These are phyloP conservation scores for Athripsodes cinereus DNA, from an alignment of 2,888 invertebrate genomes.

Conservation along the genomic window DNA sequence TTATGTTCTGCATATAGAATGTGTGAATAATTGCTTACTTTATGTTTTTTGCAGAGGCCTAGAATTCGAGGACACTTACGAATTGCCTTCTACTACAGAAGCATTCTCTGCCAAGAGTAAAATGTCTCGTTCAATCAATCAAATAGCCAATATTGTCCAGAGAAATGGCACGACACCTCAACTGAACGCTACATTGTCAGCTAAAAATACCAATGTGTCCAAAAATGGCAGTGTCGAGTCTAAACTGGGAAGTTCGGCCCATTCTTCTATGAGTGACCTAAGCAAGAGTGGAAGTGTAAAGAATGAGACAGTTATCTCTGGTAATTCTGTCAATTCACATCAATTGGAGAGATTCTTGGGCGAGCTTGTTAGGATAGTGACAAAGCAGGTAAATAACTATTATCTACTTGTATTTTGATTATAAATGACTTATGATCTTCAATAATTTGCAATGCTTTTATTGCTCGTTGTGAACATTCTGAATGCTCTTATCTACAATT, in stretches of 20 bases:
- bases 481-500: too few species aligned
- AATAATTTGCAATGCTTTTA: too few species aligned
- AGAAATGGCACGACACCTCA: conserved; percentile 9
- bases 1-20: too few species aligned
- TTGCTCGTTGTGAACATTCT: too few species aligned
- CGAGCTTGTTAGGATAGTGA: conserved; percentile 47
- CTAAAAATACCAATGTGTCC: conserved; percentile 13
- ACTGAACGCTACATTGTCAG: not conserved
- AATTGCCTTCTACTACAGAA: conserved; percentile 29
- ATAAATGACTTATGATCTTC: too few species aligned
- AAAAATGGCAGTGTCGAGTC: conserved; percentile 28
- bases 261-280: conserved; percentile 41
- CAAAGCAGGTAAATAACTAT: conserved; percentile 39
- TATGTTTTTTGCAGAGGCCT: conserved; percentile 37
- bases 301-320: conserved; percentile 19
- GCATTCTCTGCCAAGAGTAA: conserved; percentile 24
- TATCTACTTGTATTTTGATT: too few species aligned
- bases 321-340: conserved; percentile 34
- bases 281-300: conserved; percentile 33
- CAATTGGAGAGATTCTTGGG: conserved; percentile 50
- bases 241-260: conserved; percentile 38
- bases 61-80: conserved; percentile 52
- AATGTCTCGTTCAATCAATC: conserved; percentile 26
- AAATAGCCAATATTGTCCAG: conserved; percentile 25
- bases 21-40: not conserved